Base-by-base conservation (phyloP, 2,888 invertebrate genomes). In the Drosophila fulvimacula region DNA sequence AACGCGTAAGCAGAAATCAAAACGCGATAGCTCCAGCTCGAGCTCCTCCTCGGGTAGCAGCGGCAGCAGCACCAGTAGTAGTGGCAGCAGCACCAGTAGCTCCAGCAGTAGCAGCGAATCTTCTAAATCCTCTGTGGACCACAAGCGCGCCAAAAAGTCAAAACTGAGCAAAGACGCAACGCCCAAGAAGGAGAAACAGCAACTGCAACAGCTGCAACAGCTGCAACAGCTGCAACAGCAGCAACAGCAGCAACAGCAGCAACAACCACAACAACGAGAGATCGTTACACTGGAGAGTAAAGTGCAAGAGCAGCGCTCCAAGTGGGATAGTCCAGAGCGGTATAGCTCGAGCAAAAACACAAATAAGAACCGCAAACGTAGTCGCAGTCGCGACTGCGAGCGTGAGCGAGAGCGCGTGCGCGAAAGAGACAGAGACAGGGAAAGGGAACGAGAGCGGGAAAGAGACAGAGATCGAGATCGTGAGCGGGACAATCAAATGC, bases 261-360 rank as follows among this genome's bases (percentile, higher is more conserved):
- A 41, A 11, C 39, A 41, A 17, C 41, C 56, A n/a, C 57, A 39
- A 32, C 51, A 65, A 21, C 73, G 60, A 4, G 68, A 56, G 24
- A 0, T 39, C 11, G 44, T 32, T 5, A n/a, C 32, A 9, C 11
- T 57, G 19, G 68, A 49, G 15, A 66, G n/a, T 49, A 82, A 65
- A 21, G 63, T 70, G 32, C 78, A 80, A 36, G 76, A 87, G 38
- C 83, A 78, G 55, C 85, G 84, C 41, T 91, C 91, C 7, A 91
- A 89, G 51, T 91, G 91, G 91, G 91, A 91, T 19, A 90, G 91
- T 56, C 91, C 89, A 0, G 69, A 89, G 2, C 68, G 70, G 0
- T 41, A 71, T 34, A 60, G 53, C 17, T 46, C 52, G 21, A 48
- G 51, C 10, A 77, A 57, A 55, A 71, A 62, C 41, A 24, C 44